phyloP scores from a whole-genome alignment of 2,797 vertebrate species.

The Caiman crocodilus region DNA sequence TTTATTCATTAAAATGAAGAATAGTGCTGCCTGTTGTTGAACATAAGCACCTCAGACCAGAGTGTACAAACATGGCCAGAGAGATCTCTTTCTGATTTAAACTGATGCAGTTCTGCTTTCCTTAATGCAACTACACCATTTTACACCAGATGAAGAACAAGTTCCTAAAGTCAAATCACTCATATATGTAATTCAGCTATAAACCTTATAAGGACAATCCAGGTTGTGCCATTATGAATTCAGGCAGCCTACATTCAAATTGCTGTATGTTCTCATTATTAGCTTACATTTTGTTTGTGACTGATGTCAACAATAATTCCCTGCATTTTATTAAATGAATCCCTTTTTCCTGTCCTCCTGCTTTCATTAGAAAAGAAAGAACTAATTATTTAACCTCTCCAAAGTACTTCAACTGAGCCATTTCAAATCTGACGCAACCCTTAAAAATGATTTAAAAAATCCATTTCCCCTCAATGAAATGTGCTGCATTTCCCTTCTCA shows the following conservation, averaged over 20 bases:
- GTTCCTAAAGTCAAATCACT: fast-evolving
- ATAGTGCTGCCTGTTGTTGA: neutral
- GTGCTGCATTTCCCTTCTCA: conserved; percentile 30
- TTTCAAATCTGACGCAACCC: conserved; percentile 53
- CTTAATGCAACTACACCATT: neutral
- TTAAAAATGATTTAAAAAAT: conserved; percentile 54
- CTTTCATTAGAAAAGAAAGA: conserved; percentile 64
- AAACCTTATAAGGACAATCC: neutral
- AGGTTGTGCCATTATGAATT: neutral
- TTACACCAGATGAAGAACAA: neutral
- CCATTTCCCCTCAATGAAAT: conserved; percentile 39
- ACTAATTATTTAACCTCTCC: conserved; percentile 48
- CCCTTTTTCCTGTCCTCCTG: neutral
- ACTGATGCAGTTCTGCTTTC: neutral
- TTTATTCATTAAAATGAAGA: neutral
- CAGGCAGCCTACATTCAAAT: neutral
- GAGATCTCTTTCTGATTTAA: neutral
- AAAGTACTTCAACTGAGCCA: conserved; percentile 33
- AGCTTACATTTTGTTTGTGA: neutral
- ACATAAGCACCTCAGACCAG: neutral
- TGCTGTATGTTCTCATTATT: neutral
- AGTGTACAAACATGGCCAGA: neutral
- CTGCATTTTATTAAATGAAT: conserved; percentile 18
- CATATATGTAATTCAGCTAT: neutral
- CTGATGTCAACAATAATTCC: conserved; percentile 13